Base-by-base conservation (phyloP, 2,888 invertebrate genomes). In the Plagodis pulveraria region DNA sequence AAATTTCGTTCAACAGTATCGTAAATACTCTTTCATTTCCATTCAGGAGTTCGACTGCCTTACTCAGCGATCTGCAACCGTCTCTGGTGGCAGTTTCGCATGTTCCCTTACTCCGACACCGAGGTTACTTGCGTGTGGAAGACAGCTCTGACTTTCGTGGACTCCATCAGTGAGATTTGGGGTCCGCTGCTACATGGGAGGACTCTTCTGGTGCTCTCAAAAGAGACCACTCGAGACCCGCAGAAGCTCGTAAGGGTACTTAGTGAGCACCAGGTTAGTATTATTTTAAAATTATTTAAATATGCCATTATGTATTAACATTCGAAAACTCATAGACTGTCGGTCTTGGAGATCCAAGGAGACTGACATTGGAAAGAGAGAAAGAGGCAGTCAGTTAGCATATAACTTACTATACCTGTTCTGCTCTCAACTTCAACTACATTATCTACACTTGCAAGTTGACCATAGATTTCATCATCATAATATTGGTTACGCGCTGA, bases 81-180 rank as follows among this genome's bases (percentile, higher is more conserved):
- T 0, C 93, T 98, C 12, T 94, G 95, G 81, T 98, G 98, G 97
- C 98, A 98, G 82, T 98, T 98, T 95, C 93, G 94, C 11, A 94
- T 94, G 0, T 96, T 98, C 77, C 97, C 98, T 0, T 98, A 95
- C 83, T 86, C 93, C 0, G 74, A 88, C 0, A 92, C 94, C 0
- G 97, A 97, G 76, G 92, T 93, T 7, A 93, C 94, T 5, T 96
- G 97, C 72, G 95, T 97, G 0, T 98, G 98, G 90, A 98, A 98
- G 87, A 98, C 98, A 0, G 97, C 98, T 0, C 87, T 98, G 12
- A 98, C 98, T 0, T 98, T 98, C 79, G 98, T 98, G 5, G 98
- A 98, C 81, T 97, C 98, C 0, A 95, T 97, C 7, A 94, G 96
- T 1, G 98, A 98, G 91, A 95, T 98, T 56, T 98, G 98, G 96